Evolutionary conservation across 2,888 invertebrate genomes (phyloP), one percentile per base, ranked within the genome.

Genomic region (Dendrolimus houi): DNA sequence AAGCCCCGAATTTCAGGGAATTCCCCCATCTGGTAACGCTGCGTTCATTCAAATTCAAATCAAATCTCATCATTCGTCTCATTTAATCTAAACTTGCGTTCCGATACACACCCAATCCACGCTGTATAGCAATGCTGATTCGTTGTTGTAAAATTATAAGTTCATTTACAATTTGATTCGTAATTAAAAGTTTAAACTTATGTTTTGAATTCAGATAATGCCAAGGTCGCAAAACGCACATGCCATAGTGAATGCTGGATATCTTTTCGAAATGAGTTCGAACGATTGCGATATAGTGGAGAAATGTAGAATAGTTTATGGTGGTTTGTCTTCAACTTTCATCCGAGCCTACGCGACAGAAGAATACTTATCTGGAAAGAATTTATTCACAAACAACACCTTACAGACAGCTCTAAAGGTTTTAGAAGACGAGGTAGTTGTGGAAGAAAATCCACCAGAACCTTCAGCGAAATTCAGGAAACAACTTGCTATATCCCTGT

Each of bases 191-290:
- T n/a, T n/a, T n/a, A n/a, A n/a, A n/a, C n/a, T n/a, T n/a, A n/a
- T n/a, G n/a, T n/a, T n/a, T n/a, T n/a, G n/a, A n/a, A n/a, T 75
- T 17, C 69, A 96, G 95, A 93, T 95, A 55, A 94, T 94, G 92
- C 93, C 94, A 0, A 83, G 95, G 60, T 92, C 94, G 0, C 95
- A 95, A 83, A 95, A 94, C 70, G 93, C 95, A 0, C 95, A 94
- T 69, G 95, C 96, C 0, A 92, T 94, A 56, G 94, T 96, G 0
- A 96, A 96, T 68, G 94, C 94, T 17, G 96, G 94, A 6, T 95
- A 95, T 70, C 74, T 94, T 0, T 91, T 94, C 57, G 92, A 92
- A 74, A 69, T 95, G 14, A 29, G 29, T 29, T 29, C 6, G 29
- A 70, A 85, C 56, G 83, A 60, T 55, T 72, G 82, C 60, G 66